Percentiles rank a stretch among this genome's conserved stretches.
Evolutionary conservation across 2,888 invertebrate species (phyloP).

Genomic region (Eugnorisma glareosa): DNA sequence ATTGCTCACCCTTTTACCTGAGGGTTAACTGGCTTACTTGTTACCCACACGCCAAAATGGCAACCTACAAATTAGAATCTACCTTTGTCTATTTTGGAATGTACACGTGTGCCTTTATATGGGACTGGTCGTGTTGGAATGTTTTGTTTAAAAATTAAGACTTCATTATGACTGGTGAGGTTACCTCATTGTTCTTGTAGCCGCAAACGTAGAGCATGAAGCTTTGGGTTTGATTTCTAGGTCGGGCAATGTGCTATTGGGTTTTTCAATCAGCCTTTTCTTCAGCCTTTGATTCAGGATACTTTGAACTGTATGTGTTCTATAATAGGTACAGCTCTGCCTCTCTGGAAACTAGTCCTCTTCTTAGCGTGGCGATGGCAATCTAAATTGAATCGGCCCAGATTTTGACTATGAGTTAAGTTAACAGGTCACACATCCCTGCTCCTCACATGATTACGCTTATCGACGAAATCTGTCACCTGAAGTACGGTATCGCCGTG

Average conservation of each 20-base stretch:
- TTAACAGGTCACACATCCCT: not conserved
- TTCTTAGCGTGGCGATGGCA: not conserved
- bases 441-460: not conserved
- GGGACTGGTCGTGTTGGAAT: not conserved
- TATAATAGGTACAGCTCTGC: not conserved
- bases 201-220: not conserved
- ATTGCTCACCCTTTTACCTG: conserved; percentile 50
- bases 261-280: not conserved
- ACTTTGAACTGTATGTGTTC: not conserved
- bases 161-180: not conserved
- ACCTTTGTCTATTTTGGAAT: conserved; percentile 1
- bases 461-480: not conserved
- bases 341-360: not conserved
- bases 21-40: conserved; percentile 38
- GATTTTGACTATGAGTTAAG: not conserved
- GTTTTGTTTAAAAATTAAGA: not conserved
- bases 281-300: not conserved
- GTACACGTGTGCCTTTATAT: not conserved
- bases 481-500: not conserved
- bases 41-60: conserved; percentile 34
- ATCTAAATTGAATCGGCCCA: not conserved
- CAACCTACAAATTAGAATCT: conserved; percentile 39
- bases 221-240: not conserved
- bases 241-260: not conserved
- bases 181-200: not conserved